Percentiles rank a stretch among this genome's conserved stretches.
phyloP scores from a whole-genome alignment of 2,797 vertebrate species.

The Tarsius wallacei region DNA sequence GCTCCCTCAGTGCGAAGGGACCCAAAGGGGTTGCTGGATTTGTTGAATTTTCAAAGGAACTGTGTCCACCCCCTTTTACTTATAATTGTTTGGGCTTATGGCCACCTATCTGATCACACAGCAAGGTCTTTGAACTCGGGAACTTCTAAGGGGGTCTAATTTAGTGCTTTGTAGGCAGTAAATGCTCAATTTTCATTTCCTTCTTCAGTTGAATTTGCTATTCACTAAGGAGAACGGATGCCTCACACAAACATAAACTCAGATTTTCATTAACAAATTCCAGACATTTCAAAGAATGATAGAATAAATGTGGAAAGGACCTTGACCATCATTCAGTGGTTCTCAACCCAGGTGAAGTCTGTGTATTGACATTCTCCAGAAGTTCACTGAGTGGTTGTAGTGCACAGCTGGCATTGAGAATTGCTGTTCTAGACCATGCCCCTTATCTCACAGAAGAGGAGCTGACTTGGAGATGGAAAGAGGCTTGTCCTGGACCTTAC shows the following conservation, averaged over 20 bases:
- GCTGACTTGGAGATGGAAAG: neutral
- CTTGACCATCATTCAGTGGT: neutral
- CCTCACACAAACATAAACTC: neutral
- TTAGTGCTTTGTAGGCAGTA: neutral
- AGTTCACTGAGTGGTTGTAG: neutral
- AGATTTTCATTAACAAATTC: conserved; percentile 19
- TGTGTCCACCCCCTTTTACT: neutral
- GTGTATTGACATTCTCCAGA: neutral
- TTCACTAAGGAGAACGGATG: neutral
- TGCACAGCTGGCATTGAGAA: neutral
- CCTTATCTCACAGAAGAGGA: neutral
- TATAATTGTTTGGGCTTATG: neutral
- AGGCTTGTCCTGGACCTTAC: neutral
- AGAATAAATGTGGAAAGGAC: neutral
- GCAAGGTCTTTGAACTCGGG: neutral
- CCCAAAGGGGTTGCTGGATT: too few species aligned
- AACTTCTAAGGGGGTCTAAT: neutral
- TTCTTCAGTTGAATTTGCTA: conserved; percentile 29
- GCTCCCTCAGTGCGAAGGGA: too few species aligned
- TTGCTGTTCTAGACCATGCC: too few species aligned
- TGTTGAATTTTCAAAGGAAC: neutral
- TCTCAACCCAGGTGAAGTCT: neutral
- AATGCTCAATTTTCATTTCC: conserved; percentile 10
- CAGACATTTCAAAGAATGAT: neutral
- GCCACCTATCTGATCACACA: neutral